Base-by-base conservation (phyloP, 1,140 invertebrate species). In the Penaeus japonicus region DNA sequence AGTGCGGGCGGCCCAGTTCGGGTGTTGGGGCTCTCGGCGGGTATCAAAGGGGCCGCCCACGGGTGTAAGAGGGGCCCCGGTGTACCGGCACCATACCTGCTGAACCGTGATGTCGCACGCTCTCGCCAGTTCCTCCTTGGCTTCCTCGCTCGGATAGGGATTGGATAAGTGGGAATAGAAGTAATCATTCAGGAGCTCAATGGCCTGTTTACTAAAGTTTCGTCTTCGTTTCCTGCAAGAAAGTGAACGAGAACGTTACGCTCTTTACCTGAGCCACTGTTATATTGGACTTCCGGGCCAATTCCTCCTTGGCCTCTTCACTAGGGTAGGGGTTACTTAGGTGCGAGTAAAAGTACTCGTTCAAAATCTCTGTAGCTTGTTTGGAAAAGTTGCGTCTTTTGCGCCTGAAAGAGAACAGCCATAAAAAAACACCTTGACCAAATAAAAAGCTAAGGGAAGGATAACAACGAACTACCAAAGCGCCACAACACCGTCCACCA, bases 121-220 rank as follows among this genome's bases (percentile, higher is more conserved):
- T 92, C 98, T 95, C 27, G 99, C 99, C 92, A 99, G 94, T 93
- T 99, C 99, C 94, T 99, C 99, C 93, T 99, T 99, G 81, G 98
- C 98, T 94, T 99, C 99, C 94, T 99, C 99, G 92, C 97, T 99
- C 85, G 99, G 99, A 94, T 99, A 99, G 27, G 99, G 99, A 95
- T 99, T 99, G 92, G 97, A 98, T 90, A 99, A 95, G 93, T 99
- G 98, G 90, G 98, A 99, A 94, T 99, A 99, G 94, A 99, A 99
- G 93, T 99, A 99, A 94, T 99, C 98, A 93, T 99, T 99, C 91
- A 99, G 94, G 91, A 99, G 98, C 95, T 99, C 99, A 17, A 98
- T 99, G 39, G 99, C 99, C 93, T 99, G 98, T 94, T 99, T 99
- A 94, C 97, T 99, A 94, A 99, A 99, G 94, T 99, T 99, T 91